Evolutionary conservation across 2,888 invertebrate genomes (phyloP).

Genomic region (Acanthosoma haemorrhoidale): DNA sequence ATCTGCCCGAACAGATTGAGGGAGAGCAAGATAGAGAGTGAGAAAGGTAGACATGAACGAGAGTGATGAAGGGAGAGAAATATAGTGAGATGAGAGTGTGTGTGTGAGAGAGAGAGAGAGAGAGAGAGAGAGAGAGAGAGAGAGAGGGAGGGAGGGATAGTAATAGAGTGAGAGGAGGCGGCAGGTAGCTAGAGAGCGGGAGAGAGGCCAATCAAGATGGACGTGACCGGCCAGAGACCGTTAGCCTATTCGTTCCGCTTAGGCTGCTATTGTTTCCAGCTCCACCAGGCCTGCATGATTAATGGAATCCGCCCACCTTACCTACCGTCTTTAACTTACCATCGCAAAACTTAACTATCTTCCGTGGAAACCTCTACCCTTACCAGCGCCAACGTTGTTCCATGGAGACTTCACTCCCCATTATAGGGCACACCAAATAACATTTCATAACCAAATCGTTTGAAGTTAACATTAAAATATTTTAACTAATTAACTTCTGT

Average conservation of each 20-base stretch:
- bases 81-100: not conserved
- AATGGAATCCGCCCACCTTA: slow-evolving; percentile 2
- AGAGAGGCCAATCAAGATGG: slow-evolving; percentile 16
- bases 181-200: slow-evolving; percentile 5
- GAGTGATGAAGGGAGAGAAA: too few species aligned
- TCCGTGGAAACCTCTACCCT: too few species aligned
- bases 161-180: not conserved
- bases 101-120: not conserved
- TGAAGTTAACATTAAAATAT: too few species aligned
- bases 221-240: slow-evolving; percentile 3
- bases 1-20: too few species aligned
- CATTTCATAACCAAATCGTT: too few species aligned
- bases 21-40: too few species aligned
- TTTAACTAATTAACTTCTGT: too few species aligned
- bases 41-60: too few species aligned
- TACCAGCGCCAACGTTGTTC: too few species aligned
- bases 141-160: slow-evolving; percentile 18
- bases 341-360: not conserved
- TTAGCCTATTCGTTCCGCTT: slow-evolving; percentile 4
- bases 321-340: not conserved
- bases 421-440: too few species aligned
- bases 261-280: not conserved
- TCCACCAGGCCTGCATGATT: not conserved
- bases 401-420: too few species aligned
- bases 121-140: not conserved